A percentile compares a stretch with the other conserved stretches of the same genome.
Evolutionary conservation across 2,797 vertebrate species (phyloP).

Genomic region (Anabas testudineus): DNA sequence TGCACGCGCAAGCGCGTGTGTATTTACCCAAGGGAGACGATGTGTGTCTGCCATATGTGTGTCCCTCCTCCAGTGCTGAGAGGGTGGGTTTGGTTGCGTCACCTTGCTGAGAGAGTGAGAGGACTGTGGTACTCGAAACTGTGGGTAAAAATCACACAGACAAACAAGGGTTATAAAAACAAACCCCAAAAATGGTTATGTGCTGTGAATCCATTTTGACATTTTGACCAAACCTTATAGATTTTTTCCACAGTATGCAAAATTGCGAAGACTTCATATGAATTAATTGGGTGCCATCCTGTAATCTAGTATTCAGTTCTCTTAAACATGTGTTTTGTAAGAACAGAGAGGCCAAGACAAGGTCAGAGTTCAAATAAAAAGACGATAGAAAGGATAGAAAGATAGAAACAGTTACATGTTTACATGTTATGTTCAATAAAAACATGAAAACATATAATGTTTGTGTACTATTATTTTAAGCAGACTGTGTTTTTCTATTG

Average conservation of each 20-base stretch:
- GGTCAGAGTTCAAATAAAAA: conserved; percentile 67
- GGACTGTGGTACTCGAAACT: conserved; percentile 84
- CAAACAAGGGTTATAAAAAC: conserved; percentile 45
- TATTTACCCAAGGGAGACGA: conserved; percentile 71
- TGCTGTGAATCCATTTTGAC: no score
- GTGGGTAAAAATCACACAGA: conserved; percentile 63
- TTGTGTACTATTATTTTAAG: no score
- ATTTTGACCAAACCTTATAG: no score
- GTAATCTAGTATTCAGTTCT: no score
- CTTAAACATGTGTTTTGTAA: conserved; percentile 31
- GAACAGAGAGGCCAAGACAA: conserved; percentile 39
- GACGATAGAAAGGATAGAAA: conserved; percentile 41
- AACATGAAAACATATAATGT: no score
- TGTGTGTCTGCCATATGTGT: conserved; percentile 68
- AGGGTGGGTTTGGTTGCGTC: conserved; percentile 70
- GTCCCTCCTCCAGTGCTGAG: conserved; percentile 83
- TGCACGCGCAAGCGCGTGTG: conserved; percentile 7
- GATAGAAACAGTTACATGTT: no score
- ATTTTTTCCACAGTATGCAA: no score
- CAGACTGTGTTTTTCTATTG: no score
- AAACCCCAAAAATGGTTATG: background rate
- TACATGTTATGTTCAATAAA: no score
- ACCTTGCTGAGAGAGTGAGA: conserved; percentile 77
- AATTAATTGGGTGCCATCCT: no score
- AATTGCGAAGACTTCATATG: no score